These are phyloP conservation scores for Tinea pellionella DNA, from an alignment of 2,888 invertebrate species.

Conservation along the genomic window DNA sequence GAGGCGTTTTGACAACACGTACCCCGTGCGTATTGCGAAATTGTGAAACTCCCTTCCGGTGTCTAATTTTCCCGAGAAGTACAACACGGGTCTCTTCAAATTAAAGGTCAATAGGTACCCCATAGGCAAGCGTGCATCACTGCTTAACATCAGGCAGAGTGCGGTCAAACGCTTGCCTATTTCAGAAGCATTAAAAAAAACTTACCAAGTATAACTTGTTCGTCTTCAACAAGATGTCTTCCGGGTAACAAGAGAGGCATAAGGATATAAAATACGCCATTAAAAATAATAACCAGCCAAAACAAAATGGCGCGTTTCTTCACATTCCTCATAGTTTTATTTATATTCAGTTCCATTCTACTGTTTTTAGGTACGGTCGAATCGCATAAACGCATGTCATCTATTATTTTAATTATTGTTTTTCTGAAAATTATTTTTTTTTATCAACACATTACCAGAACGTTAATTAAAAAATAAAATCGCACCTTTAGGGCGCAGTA, in stretches of 20 bases:
- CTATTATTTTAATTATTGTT: constrained; percentile 27
- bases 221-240: constrained; percentile 33
- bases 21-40: no score
- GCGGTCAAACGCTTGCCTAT: no score
- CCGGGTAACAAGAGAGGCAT: constrained; percentile 31
- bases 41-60: no score
- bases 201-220: neutral
- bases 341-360: constrained; percentile 31
- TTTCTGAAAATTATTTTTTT: constrained; percentile 22
- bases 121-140: no score
- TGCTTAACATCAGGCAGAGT: no score
- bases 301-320: constrained; percentile 36
- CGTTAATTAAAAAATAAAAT: no score
- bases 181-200: neutral
- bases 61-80: no score
- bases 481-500: no score
- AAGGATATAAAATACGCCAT: constrained; percentile 28
- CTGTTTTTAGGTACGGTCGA: constrained; percentile 22
- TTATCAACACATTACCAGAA: neutral
- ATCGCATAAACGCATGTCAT: constrained; percentile 27
- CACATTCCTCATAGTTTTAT: constrained; percentile 25
- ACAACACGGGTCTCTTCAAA: no score
- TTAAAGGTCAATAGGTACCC: no score
- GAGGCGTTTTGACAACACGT: no score
- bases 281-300: constrained; percentile 32